phyloP scores from a whole-genome alignment of 2,888 invertebrate genomes.

The Agrilus cyanescens region DNA sequence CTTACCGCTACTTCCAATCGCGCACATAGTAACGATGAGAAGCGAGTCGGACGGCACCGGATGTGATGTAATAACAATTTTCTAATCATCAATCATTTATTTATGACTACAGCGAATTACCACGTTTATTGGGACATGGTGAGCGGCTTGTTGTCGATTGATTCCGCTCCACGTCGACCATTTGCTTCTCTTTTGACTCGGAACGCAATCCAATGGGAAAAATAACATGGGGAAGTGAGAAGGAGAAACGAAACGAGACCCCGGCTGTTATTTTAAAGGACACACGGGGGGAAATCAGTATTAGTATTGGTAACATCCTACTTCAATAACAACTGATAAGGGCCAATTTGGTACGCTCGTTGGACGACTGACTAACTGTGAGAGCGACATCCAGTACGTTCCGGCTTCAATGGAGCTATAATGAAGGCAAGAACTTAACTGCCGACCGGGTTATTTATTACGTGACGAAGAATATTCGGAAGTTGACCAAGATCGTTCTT shows the following conservation, averaged over 20 bases:
- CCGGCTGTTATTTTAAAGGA: constrained; percentile 11
- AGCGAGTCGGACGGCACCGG: constrained; percentile 24
- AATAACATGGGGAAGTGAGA: no score
- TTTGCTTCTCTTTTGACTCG: constrained; percentile 11
- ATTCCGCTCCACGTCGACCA: constrained; percentile 15
- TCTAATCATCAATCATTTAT: constrained; percentile 39
- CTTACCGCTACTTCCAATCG: constrained; percentile 11
- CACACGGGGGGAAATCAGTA: constrained; percentile 18
- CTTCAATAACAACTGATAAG: constrained; percentile 22
- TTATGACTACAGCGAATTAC: constrained; percentile 33
- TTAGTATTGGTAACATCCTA: constrained; percentile 24
- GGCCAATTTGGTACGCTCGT: constrained; percentile 10
- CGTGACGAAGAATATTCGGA: no score
- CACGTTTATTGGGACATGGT: constrained; percentile 21
- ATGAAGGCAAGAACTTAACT: no score
- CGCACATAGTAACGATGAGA: constrained; percentile 1
- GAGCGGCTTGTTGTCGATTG: constrained; percentile 14
- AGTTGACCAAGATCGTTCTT: no score
- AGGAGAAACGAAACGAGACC: no score
- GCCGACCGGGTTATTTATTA: no score
- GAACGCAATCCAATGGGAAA: no score
- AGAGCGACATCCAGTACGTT: no score
- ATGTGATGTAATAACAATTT: constrained; percentile 36
- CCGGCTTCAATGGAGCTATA: no score
- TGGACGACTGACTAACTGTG: no score